These are phyloP conservation scores for Caenorhabditis tropicalis DNA, from an alignment of 1,140 invertebrate species.

Conservation along the genomic window DNA sequence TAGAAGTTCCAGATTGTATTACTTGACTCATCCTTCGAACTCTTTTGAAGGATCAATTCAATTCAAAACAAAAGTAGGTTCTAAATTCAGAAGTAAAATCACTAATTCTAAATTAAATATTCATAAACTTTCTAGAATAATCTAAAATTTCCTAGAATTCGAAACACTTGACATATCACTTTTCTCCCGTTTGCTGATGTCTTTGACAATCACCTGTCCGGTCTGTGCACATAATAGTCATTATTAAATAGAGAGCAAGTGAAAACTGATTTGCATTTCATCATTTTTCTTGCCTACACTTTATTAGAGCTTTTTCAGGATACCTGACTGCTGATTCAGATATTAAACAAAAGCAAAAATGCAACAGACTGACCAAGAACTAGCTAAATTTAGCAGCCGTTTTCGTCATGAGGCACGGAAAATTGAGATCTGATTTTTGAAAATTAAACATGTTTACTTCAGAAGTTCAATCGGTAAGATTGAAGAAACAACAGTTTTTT, in stretches of 20 bases:
- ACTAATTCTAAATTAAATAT: no score
- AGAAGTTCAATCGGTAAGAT: no score
- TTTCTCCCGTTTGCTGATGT: neutral
- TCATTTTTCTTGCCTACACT: constrained; percentile 7
- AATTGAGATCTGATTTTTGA: neutral
- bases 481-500: neutral
- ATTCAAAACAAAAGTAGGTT: no score
- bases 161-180: constrained; percentile 16
- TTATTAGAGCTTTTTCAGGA: neutral
- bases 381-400: neutral
- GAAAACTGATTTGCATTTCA: neutral
- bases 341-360: neutral
- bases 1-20: no score
- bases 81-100: no score
- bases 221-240: neutral
- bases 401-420: neutral
- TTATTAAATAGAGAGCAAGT: neutral
- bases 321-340: neutral
- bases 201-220: neutral
- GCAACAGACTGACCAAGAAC: neutral
- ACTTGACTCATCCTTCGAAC: no score
- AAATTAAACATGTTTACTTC: neutral
- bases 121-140: neutral
- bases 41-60: no score
- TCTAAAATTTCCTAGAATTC: neutral